Conservation (phyloP, 64 coral and sea anemone genomes). For the Montipora capricornis region DNA sequence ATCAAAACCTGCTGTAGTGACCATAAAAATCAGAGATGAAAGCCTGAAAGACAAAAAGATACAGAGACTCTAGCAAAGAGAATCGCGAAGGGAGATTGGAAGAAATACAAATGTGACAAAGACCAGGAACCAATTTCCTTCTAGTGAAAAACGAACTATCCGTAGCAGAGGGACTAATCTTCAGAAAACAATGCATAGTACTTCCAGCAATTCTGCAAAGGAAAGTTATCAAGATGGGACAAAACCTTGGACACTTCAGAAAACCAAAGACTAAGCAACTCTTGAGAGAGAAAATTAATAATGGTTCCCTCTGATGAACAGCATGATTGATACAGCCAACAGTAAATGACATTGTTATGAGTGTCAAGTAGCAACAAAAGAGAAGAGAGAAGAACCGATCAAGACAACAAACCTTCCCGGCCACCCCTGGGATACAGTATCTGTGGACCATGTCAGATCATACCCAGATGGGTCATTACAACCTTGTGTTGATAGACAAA, state of each 20-base stretch:
- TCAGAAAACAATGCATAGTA: constrained; percentile 58
- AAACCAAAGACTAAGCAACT: constrained; percentile 77
- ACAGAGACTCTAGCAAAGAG: constrained; percentile 31
- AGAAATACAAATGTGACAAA: constrained; percentile 27
- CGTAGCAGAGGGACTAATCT: constrained; percentile 58
- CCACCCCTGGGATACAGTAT: constrained; percentile 71
- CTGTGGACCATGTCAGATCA: constrained; percentile 42
- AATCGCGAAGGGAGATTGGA: constrained; percentile 54
- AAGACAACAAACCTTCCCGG: constrained; percentile 31
- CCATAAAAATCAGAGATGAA: background rate
- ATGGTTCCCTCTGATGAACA: constrained; percentile 75
- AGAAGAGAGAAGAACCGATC: constrained; percentile 67
- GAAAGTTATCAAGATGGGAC: constrained; percentile 55
- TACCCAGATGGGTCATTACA: constrained; percentile 75
- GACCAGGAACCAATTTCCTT: constrained; percentile 47
- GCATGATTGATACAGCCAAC: constrained; percentile 69
- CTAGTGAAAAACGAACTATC: constrained; percentile 65
- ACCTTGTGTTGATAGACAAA: constrained; percentile 61
- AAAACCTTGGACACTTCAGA: constrained; percentile 67
- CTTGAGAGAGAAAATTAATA: constrained; percentile 64
- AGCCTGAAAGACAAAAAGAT: constrained; percentile 18
- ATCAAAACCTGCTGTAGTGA: too few relatives aligned
- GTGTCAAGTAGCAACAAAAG: constrained; percentile 64
- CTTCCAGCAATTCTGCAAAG: constrained; percentile 60
- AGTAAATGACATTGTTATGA: constrained; percentile 48